Percentiles rank a stretch among this genome's conserved stretches.
phyloP scores from a whole-genome alignment of 2,888 invertebrate genomes.

The Calephelis perditalis region DNA sequence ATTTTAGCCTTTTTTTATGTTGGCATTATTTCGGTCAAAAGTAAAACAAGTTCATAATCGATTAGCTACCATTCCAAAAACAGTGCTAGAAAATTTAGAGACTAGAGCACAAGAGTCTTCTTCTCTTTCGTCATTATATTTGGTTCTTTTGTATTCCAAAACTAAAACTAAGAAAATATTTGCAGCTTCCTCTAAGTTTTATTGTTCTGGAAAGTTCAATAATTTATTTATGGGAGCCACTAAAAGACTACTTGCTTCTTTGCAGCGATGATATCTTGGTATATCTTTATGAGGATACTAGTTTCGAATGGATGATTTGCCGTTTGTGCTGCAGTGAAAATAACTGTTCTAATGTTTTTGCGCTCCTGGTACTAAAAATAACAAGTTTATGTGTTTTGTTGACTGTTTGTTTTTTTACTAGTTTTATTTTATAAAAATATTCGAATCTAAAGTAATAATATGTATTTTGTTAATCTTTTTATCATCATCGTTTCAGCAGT shows the following conservation, averaged over 20 bases:
- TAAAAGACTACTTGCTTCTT: conserved; percentile 39
- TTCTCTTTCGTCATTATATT: not conserved
- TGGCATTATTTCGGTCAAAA: no score
- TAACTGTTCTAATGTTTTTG: conserved; percentile 41
- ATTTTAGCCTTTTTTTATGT: no score
- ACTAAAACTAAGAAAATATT: conserved; percentile 19
- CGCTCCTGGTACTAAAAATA: conserved; percentile 38
- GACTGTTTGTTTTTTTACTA: conserved; percentile 31
- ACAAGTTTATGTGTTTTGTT: conserved; percentile 41
- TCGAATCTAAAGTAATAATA: not conserved
- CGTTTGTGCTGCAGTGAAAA: conserved; percentile 42
- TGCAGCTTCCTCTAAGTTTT: conserved; percentile 43
- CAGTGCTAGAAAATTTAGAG: not conserved
- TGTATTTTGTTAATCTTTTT: not conserved
- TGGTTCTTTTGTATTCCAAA: not conserved
- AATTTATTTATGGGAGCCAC: conserved; percentile 39
- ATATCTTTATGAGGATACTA: conserved; percentile 36
- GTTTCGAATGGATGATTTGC: conserved; percentile 47
- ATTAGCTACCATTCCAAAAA: not conserved
- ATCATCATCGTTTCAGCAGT: no score
- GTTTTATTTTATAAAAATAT: not conserved
- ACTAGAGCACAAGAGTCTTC: not conserved
- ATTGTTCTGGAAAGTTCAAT: conserved; percentile 44
- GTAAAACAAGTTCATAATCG: not conserved
- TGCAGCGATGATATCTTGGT: conserved; percentile 48